Conservation (phyloP, 2,888 invertebrate species). For the Biston stratarius region DNA sequence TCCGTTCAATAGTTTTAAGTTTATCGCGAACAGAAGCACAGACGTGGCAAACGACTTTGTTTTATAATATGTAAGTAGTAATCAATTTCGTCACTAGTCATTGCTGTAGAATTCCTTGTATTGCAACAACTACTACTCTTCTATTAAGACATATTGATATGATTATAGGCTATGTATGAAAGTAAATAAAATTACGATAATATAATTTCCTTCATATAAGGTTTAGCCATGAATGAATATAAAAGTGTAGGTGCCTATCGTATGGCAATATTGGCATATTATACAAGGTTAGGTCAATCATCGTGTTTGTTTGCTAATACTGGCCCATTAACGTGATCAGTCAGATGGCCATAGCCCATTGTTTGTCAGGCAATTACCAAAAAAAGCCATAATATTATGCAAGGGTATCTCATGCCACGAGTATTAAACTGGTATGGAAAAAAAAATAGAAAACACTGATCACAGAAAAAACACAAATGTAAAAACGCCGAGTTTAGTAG, state of each 20-base stretch:
- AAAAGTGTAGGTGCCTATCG: not conserved
- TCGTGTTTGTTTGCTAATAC: slow-evolving; percentile 20
- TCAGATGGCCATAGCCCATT: slow-evolving; percentile 1
- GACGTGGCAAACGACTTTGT: no score
- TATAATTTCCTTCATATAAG: not conserved
- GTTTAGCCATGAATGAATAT: not conserved
- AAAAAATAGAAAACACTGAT: not conserved
- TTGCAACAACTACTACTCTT: no score
- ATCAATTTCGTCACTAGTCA: no score
- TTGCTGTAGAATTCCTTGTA: no score
- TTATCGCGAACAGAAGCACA: no score
- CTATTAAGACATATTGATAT: no score
- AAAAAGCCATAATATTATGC: not conserved
- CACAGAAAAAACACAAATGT: not conserved
- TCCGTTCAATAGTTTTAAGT: no score
- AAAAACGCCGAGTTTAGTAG: no score
- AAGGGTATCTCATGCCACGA: not conserved
- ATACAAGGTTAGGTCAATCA: slow-evolving; percentile 14
- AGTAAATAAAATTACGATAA: not conserved
- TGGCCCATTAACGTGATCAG: slow-evolving; percentile 17
- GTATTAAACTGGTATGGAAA: not conserved
- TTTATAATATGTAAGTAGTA: no score
- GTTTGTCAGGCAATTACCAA: slow-evolving; percentile 13
- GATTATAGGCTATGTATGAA: no score
- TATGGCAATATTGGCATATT: slow-evolving; percentile 2